Base-by-base conservation (phyloP, 2,113 vertebrate genomes). In the Leucosticte australis region DNA sequence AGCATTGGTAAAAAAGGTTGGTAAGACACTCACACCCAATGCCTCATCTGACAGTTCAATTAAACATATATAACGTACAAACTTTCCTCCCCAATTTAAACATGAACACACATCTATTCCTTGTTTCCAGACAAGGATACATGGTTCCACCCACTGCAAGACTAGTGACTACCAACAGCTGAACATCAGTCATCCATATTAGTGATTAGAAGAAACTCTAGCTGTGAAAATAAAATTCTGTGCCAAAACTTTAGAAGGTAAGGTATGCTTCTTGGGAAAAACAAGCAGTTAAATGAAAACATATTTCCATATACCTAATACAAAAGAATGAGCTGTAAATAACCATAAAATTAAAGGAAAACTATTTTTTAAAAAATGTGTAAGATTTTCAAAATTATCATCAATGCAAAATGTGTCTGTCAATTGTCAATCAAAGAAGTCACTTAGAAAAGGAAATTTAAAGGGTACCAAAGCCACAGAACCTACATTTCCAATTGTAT, bases 221-320 rank as follows among this genome's bases (percentile, higher is more conserved):
- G 16, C 39, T 50, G 42, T 64, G 52, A 87, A 91, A 91, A 60
- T 27, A 76, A 82, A 91, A 65, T 35, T 39, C 42, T 63, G 21
- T 33, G 67, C 21, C 57, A 85, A 49, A 87, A 76, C 28, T 44
- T 39, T 13, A 71, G 33, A 79, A 83, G 23, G 37, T 41, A 90
- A 70, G 27, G 23, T 63, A 33, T 12, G 4, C 21, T 91, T 37
- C 60, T 37, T 33, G 44, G 19, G 27, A 41, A 91, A 91, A 91
- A 62, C 7, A 50, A 85, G 57, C 30, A 68, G 57, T 49, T 76
- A 94, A 92, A 92, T 84, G 42, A 79, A 95, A 95, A 89, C 52
- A 50, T 63, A 64, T 44, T 89, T 68, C 63, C 55, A 60, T 16
- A 68, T 24, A 53, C 41, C 47, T 67, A 44, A 53, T 44, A 81